Evolutionary conservation across 2,113 vertebrate genomes (phyloP).

Genomic region (Sinocyclocheilus rhinocerous): DNA sequence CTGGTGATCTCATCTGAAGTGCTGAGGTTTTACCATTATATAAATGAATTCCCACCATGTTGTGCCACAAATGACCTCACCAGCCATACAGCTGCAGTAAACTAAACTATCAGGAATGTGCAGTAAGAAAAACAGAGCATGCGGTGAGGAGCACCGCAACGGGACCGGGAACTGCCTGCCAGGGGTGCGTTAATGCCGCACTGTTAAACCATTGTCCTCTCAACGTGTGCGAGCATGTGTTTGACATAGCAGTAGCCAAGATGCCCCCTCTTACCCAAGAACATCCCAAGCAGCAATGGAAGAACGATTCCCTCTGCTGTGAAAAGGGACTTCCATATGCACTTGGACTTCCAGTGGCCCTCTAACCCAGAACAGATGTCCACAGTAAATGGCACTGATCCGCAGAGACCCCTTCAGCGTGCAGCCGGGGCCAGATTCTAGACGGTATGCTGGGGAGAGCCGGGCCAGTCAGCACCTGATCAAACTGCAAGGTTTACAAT

Average conservation of each 20-base stretch:
- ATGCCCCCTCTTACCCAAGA: conserved; percentile 65
- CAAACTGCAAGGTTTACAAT: conserved; percentile 82
- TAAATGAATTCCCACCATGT: conserved; percentile 83
- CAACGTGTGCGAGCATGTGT: conserved; percentile 63
- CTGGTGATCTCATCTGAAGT: conserved; percentile 78
- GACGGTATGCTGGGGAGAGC: conserved; percentile 54
- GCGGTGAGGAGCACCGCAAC: conserved; percentile 65
- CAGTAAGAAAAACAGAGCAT: conserved; percentile 81
- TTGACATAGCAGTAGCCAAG: conserved; percentile 67
- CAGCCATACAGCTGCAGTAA: conserved; percentile 84
- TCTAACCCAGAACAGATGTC: conserved; percentile 92
- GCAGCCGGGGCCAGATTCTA: conserved; percentile 70
- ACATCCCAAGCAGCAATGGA: conserved; percentile 73
- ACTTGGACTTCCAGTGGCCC: conserved; percentile 77
- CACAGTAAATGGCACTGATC: conserved; percentile 85
- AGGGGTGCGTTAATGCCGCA: conserved; percentile 78
- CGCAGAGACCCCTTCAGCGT: conserved; percentile 74
- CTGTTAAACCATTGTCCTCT: conserved; percentile 81
- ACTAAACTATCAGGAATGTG: conserved; percentile 82
- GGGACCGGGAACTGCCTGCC: conserved; percentile 57
- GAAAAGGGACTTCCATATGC: conserved; percentile 84
- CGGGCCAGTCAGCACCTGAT: conserved; percentile 87
- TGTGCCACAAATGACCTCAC: conserved; percentile 88
- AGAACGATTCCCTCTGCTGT: conserved; percentile 81
- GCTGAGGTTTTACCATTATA: conserved; percentile 83